Evolutionary conservation across 2,113 vertebrate genomes (phyloP).

Genomic region (Misgurnus mizolepis): DNA sequence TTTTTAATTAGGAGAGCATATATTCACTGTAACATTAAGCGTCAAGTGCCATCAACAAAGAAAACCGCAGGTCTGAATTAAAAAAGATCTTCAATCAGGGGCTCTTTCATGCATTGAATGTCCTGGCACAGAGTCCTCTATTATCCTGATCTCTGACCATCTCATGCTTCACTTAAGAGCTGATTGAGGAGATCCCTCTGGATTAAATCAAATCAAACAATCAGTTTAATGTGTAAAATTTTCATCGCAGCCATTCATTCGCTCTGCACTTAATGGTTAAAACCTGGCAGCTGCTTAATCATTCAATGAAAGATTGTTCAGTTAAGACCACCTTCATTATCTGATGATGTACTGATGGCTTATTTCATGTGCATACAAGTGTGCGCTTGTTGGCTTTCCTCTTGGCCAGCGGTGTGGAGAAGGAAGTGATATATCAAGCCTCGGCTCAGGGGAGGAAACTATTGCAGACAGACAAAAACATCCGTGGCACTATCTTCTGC

Average conservation of each 20-base stretch:
- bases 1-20: not conserved
- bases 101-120: conserved; percentile 42
- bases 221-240: not conserved
- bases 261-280: conserved; percentile 31
- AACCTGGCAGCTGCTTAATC: conserved; percentile 44
- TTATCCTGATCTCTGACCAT: not conserved
- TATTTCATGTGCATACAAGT: conserved; percentile 28
- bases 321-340: conserved; percentile 33
- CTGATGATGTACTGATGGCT: conserved; percentile 23
- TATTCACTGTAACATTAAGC: not conserved
- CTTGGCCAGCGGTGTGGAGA: conserved; percentile 44
- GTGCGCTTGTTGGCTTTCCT: conserved; percentile 46
- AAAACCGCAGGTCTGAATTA: conserved; percentile 15
- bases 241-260: not conserved
- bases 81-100: conserved; percentile 33
- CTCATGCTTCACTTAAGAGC: conserved; percentile 24
- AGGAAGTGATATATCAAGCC: conserved; percentile 53
- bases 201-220: conserved; percentile 21
- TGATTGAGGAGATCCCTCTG: conserved; percentile 16
- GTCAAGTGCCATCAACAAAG: conserved; percentile 1
- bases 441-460: conserved; percentile 44
- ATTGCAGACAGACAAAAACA: conserved; percentile 50
- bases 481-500: conserved; percentile 39
- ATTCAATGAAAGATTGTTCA: conserved; percentile 40
- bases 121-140: conserved; percentile 17